Base-by-base conservation (phyloP, 2,888 invertebrate genomes). In the Acanthoscelides obtectus region DNA sequence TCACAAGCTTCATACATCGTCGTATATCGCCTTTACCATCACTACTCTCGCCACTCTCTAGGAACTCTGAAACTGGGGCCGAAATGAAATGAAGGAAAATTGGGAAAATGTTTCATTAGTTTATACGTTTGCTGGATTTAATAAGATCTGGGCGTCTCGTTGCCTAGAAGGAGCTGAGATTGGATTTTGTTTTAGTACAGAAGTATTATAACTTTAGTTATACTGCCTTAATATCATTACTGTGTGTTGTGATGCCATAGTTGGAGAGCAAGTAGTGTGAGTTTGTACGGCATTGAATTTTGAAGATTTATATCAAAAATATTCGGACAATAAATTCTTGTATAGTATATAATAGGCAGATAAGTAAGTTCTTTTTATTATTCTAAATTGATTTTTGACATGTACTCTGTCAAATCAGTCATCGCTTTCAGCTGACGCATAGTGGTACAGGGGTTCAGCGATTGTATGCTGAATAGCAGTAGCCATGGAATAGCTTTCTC, bases 61-160 rank as follows among this genome's bases (percentile, higher is more conserved):
- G 45, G 45, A 45, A 45, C 45, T 6, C 45, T 12, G 45, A 12
- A 45, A 67, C 68, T 25, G 19, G 69, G 69, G 68, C 68, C 71
- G 68, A 27, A 72, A 72, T 74, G 71, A 74, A 76, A 74, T 68
- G 71, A 72, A 73, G 72, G 75, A 74, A 75, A 76, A 74, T 68
- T 66, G 72, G 73, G 72, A 74, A 77, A 74, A 76, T 76, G 75
- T 75, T 77, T 77, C 74, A 77, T 76, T 73, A 72, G 71, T 73
- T 75, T 73, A 65, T 68, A 70, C 72, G 22, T 67, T 72, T 72
- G 20, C 66, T 66, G 27, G 69, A 72, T 69, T 69, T 69, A 64
- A 71, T 67, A 45, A 17, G 45, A 45, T 45, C 45, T 45, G 45
- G 45, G 45, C 17, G 45, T 45, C 45, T 45, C 45, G 45, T 45